Conservation (phyloP, 2,797 vertebrate genomes). For the Poeciliopsis presidionis region DNA sequence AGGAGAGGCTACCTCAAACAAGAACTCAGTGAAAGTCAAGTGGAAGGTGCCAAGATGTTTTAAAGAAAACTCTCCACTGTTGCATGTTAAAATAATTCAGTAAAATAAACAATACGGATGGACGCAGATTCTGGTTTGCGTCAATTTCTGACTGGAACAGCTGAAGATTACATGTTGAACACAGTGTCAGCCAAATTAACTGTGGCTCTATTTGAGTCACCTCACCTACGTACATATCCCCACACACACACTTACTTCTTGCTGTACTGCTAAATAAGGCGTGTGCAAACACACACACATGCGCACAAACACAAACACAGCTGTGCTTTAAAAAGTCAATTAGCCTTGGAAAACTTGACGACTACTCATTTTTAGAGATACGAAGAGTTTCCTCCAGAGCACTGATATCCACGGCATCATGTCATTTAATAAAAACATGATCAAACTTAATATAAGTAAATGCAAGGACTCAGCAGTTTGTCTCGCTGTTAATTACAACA, state of each 20-base stretch:
- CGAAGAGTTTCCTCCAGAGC: slow-evolving; percentile 56
- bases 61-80: background rate
- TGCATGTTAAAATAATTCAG: background rate
- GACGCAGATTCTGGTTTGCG: background rate
- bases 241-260: background rate
- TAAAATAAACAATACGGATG: no score
- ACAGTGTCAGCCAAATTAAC: background rate
- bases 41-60: background rate
- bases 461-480: slow-evolving; percentile 64
- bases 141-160: background rate
- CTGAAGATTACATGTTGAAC: background rate
- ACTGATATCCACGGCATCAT: slow-evolving; percentile 61
- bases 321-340: slow-evolving; percentile 68
- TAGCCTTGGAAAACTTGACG: slow-evolving; percentile 71
- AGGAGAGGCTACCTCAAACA: background rate
- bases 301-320: slow-evolving; percentile 38
- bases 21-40: background rate
- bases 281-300: slow-evolving; percentile 5
- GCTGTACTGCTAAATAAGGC: slow-evolving; percentile 5
- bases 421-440: slow-evolving; percentile 74
- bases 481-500: slow-evolving; percentile 67
- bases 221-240: background rate
- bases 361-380: slow-evolving; percentile 67
- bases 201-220: background rate
- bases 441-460: slow-evolving; percentile 69